Conservation (phyloP, 2,113 vertebrate species). For the Trochalopteron elliotii region DNA sequence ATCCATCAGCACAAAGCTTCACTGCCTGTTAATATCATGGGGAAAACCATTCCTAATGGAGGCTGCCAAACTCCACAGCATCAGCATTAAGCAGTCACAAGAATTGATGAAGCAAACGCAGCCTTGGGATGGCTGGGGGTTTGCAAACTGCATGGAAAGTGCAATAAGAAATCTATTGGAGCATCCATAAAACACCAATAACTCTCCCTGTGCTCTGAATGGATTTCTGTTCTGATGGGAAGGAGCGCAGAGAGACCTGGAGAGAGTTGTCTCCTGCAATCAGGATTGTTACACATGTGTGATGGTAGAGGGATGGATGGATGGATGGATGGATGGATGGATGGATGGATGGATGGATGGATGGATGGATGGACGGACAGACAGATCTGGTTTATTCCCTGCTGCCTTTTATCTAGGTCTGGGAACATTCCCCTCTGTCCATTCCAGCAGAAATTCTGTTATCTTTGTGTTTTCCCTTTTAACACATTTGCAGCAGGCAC, state of each 20-base stretch:
- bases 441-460: background rate
- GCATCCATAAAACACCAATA: background rate
- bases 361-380: background rate
- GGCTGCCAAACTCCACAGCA: background rate
- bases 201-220: background rate
- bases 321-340: background rate
- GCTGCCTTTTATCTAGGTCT: background rate
- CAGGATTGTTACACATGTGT: rapidly evolving
- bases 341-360: background rate
- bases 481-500: background rate
- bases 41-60: slow-evolving; percentile 23
- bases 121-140: background rate
- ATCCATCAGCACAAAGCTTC: slow-evolving; percentile 51
- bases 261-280: background rate
- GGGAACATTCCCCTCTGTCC: background rate
- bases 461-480: background rate
- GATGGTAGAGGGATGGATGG: background rate
- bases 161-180: slow-evolving; percentile 1
- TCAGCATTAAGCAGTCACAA: slow-evolving; percentile 37
- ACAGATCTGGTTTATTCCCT: background rate
- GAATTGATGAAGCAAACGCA: slow-evolving; percentile 35
- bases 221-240: background rate
- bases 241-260: background rate
- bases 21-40: background rate
- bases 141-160: background rate